Evolutionary conservation across 2,113 vertebrate genomes (phyloP).

Genomic region (Laticauda laticaudata): DNA sequence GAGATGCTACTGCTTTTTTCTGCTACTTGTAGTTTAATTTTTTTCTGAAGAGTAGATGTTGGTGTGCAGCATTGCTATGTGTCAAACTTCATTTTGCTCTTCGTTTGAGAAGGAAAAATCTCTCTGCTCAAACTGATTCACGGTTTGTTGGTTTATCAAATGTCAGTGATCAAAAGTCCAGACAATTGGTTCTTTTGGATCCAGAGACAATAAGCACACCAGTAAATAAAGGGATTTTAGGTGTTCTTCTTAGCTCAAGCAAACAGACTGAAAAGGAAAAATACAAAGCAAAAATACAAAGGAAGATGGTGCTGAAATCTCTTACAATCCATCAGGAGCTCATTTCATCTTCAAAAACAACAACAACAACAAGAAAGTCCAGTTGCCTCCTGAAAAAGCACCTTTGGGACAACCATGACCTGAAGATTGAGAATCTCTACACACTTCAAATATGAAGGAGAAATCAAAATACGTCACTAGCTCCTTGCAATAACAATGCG

Average conservation of each 20-base stretch:
- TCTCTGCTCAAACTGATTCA: background rate
- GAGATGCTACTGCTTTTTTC: slow-evolving; percentile 23
- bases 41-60: slow-evolving; percentile 17
- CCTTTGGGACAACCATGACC: too few relatives aligned
- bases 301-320: background rate
- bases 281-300: background rate
- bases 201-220: background rate
- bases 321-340: background rate
- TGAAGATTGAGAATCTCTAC: too few relatives aligned
- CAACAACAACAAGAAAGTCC: background rate
- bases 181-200: background rate
- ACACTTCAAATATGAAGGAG: too few relatives aligned
- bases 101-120: background rate
- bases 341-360: background rate
- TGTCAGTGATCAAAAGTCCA: background rate
- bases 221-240: background rate
- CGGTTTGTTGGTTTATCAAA: background rate
- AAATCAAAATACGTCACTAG: too few relatives aligned
- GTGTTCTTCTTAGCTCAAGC: background rate
- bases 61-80: background rate
- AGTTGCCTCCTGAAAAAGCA: too few relatives aligned
- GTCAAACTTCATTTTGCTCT: background rate
- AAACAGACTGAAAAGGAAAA: background rate
- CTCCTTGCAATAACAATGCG: too few relatives aligned
- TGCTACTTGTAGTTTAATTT: slow-evolving; percentile 31